Evolutionary conservation across 37 sponge, comb jelly and placozoan species (phyloP).

Genomic region (Ianthella basta): DNA sequence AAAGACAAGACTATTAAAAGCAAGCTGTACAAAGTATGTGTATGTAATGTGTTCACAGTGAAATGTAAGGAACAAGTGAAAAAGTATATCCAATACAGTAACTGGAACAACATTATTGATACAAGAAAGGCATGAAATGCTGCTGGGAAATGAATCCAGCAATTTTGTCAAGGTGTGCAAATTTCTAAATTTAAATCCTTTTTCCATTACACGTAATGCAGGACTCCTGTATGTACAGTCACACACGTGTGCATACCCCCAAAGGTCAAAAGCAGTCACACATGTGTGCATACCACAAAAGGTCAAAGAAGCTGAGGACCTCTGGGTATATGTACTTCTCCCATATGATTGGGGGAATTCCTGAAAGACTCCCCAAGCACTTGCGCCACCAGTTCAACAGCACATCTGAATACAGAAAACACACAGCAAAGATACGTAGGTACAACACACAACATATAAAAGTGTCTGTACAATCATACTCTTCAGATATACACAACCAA

Average conservation of each 20-base stretch:
- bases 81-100: too few relatives aligned
- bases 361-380: slow-evolving; percentile 45
- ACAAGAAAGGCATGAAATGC: too few relatives aligned
- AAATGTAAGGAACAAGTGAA: too few relatives aligned
- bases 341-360: slow-evolving; percentile 62
- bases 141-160: too few relatives aligned
- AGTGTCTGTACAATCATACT: too few relatives aligned
- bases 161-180: too few relatives aligned
- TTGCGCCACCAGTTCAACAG: slow-evolving; percentile 64
- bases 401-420: slow-evolving; percentile 31
- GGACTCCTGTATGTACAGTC: slow-evolving; percentile 6
- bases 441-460: neutral
- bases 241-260: slow-evolving; percentile 20
- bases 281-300: slow-evolving; percentile 44
- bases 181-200: neutral
- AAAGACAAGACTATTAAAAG: too few relatives aligned
- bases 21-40: too few relatives aligned
- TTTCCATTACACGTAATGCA: neutral
- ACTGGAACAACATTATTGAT: too few relatives aligned
- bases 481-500: too few relatives aligned
- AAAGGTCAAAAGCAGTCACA: neutral
- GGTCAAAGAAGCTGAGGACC: slow-evolving; percentile 64
- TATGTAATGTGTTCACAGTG: too few relatives aligned
- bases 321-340: slow-evolving; percentile 46
- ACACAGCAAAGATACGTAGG: neutral